These are phyloP conservation scores for Todiramphus saurophagus DNA, from an alignment of 2,113 vertebrate genomes.

Conservation along the genomic window DNA sequence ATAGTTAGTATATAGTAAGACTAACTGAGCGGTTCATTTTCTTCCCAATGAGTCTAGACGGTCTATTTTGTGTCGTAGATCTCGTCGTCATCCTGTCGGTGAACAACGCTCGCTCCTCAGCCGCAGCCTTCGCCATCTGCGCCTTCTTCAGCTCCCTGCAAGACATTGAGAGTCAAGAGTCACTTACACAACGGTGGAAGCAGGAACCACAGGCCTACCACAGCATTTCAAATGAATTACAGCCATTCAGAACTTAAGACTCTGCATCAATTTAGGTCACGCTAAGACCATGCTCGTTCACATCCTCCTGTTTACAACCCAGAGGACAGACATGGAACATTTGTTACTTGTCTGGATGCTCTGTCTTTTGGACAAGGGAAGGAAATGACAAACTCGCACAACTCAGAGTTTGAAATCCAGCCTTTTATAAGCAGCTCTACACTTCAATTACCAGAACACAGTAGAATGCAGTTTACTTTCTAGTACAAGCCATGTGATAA, in stretches of 20 bases:
- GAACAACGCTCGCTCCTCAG: conserved; percentile 90
- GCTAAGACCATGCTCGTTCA: accelerated
- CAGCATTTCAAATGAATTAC: neutral
- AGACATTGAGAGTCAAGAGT: neutral
- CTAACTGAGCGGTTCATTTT: conserved; percentile 97
- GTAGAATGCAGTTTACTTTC: neutral
- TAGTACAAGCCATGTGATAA: neutral
- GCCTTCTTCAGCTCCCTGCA: conserved; percentile 96
- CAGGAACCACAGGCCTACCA: accelerated
- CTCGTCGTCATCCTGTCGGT: conserved; percentile 90
- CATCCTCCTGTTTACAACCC: neutral
- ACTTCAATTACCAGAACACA: neutral
- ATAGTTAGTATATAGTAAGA: conserved; percentile 90
- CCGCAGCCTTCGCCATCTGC: conserved; percentile 91
- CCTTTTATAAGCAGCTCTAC: neutral
- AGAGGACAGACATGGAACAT: neutral
- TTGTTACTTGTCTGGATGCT: neutral
- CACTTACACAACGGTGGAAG: accelerated
- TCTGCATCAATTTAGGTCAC: neutral
- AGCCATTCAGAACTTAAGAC: neutral
- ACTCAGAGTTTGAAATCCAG: neutral
- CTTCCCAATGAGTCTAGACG: conserved; percentile 91
- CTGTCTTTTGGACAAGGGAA: neutral
- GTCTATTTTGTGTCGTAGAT: conserved; percentile 87
- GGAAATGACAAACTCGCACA: neutral